These are phyloP conservation scores for Drosophila nigrodunni DNA, from an alignment of 1,140 invertebrate species.

Conservation along the genomic window DNA sequence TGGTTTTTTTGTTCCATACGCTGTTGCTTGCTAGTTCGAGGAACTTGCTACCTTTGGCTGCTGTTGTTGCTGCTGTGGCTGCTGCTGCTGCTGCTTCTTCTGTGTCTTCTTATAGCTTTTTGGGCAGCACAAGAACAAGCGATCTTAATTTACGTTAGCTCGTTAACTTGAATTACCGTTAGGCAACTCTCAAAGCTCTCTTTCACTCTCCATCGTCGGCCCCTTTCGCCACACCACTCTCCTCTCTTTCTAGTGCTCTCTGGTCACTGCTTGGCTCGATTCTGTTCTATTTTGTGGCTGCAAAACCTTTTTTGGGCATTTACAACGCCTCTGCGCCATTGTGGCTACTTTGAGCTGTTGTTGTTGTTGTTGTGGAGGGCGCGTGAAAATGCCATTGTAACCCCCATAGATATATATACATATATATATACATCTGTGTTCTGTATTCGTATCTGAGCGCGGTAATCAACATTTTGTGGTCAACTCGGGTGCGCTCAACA, in stretches of 20 bases:
- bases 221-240: conserved; percentile 1
- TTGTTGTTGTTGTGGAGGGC: conserved; percentile 50
- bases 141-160: conserved; percentile 83
- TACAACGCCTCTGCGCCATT: conserved; percentile 77
- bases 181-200: conserved; percentile 48
- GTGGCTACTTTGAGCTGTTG: conserved; percentile 47
- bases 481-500: conserved; percentile 48
- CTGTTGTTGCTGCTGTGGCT: conserved; percentile 12
- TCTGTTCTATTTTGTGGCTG: conserved; percentile 50
- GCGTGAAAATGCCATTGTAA: conserved; percentile 76
- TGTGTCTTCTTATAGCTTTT: conserved; percentile 21
- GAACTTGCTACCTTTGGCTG: conserved; percentile 23
- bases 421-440: conserved; percentile 15
- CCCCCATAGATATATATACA: conserved; percentile 12
- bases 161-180: conserved; percentile 80
- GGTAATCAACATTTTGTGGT: conserved; percentile 83
- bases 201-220: conserved; percentile 56
- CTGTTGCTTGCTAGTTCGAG: conserved; percentile 13
- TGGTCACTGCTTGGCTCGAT: conserved; percentile 14
- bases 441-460: conserved; percentile 50
- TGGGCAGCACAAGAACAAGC: conserved; percentile 62
- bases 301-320: conserved; percentile 77
- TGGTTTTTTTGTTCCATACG: not conserved
- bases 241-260: not conserved
- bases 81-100: conserved; percentile 16